Percentiles rank a stretch among this genome's conserved stretches.
phyloP scores from a whole-genome alignment of 2,797 vertebrate species.

The Hippoglossus hippoglossus region DNA sequence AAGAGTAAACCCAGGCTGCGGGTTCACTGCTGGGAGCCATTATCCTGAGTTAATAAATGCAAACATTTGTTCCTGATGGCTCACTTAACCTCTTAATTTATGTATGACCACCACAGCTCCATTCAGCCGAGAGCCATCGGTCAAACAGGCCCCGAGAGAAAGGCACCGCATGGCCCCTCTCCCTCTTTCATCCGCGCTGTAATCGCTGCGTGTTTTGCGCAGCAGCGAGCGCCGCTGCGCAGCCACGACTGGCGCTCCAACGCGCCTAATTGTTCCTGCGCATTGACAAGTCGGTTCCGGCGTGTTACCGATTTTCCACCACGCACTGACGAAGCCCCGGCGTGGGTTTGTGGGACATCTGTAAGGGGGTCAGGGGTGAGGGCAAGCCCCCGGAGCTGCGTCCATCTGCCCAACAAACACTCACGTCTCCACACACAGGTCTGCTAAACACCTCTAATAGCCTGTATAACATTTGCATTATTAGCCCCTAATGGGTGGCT shows the following conservation, averaged over 20 bases:
- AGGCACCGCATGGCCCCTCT: constrained; percentile 68
- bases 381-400: constrained; percentile 80
- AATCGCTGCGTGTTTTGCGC: constrained; percentile 85
- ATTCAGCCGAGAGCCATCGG: constrained; percentile 74
- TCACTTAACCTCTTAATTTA: constrained; percentile 84
- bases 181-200: constrained; percentile 78
- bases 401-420: constrained; percentile 90
- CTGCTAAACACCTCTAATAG: constrained; percentile 75
- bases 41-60: constrained; percentile 76
- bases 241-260: constrained; percentile 87
- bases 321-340: constrained; percentile 75
- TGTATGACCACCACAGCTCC: constrained; percentile 76
- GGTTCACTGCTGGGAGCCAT: constrained; percentile 58
- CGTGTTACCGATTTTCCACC: constrained; percentile 88
- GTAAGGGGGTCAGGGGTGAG: constrained; percentile 88
- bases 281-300: constrained; percentile 88
- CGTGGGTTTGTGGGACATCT: constrained; percentile 86
- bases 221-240: constrained; percentile 80
- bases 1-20: constrained; percentile 34
- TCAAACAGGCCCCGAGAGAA: constrained; percentile 69
- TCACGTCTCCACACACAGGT: constrained; percentile 61
- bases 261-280: constrained; percentile 85
- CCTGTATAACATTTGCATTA: constrained; percentile 62
- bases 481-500: constrained; percentile 56
- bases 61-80: constrained; percentile 80